Evolutionary conservation across 2,113 vertebrate genomes (phyloP).

Genomic region (Bungarus multicinctus): DNA sequence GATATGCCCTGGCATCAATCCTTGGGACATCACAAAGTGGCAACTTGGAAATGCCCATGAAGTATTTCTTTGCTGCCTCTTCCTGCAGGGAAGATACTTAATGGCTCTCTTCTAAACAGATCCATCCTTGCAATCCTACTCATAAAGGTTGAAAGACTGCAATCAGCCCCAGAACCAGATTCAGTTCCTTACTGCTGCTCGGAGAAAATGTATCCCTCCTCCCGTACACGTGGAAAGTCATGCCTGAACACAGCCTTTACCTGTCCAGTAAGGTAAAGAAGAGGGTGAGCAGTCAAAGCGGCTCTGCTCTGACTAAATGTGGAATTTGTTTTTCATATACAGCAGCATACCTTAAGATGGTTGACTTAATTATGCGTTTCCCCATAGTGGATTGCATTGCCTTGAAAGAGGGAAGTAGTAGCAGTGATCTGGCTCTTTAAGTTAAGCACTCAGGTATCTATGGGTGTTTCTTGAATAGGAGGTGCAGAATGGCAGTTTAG

Average conservation of each 20-base stretch:
- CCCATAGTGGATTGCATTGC: neutral
- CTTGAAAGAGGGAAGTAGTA: neutral
- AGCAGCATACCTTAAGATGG: neutral
- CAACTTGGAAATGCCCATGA: neutral
- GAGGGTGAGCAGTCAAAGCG: neutral
- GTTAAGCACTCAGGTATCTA: neutral
- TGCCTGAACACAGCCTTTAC: neutral
- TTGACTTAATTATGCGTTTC: neutral
- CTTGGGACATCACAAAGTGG: neutral
- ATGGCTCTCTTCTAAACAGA: neutral
- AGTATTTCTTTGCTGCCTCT: neutral
- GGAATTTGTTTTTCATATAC: neutral
- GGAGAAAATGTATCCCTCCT: neutral
- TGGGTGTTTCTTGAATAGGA: neutral
- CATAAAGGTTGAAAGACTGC: neutral
- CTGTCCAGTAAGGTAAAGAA: neutral
- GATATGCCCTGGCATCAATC: neutral
- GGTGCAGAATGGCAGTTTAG: neutral
- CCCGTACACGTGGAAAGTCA: neutral
- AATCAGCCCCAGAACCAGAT: neutral
- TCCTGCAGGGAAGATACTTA: neutral
- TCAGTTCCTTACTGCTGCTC: neutral
- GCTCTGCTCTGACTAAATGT: neutral
- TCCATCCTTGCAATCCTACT: neutral
- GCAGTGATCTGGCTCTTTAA: neutral